Base-by-base conservation (phyloP, 2,113 vertebrate genomes). In the Platichthys flesus region DNA sequence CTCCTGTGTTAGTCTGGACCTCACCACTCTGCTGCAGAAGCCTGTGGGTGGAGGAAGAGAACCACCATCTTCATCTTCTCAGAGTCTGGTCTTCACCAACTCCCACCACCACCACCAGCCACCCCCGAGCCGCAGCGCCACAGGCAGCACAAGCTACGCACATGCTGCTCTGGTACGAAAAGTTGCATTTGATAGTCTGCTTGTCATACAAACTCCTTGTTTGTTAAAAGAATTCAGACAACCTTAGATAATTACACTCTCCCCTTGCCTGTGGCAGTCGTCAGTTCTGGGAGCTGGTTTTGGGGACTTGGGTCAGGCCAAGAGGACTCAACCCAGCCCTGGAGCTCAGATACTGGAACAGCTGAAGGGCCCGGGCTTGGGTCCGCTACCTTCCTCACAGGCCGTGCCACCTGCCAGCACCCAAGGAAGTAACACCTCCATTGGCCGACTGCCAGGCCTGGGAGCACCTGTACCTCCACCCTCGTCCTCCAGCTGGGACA, bases 31-130 rank as follows among this genome's bases (percentile, higher is more conserved):
- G 83, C 95, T 99, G 86, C 98, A 97, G 88, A 98, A 97, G 78
- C 95, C 97, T 0, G 86, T 92, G 51, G 84, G 84, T 73, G 89
- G 90, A 92, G 74, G 76, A 81, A 78, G 94, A 94, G 89, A 98
- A 80, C 54, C 92, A 54, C 45, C 96, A 20, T 79, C 88, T 35
- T 86, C 96, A 49, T 95, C 97, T 76, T 89, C 95, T 49, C 97
- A 97, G 91, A 96, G 96, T 63, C 90, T 99, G 75, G 95, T 99
- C 67, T 99, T 99, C 92, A 99, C 97, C 23, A 99, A 98, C 93
- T 99, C 97, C 87, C 97, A 98, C 90, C 94, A 94, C 78, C 87
- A 95, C 83, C 91, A 81, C 76, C 85, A 86, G 76, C 85, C 21
- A 4, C 78, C 83, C 20, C 86, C 91, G 3, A 90, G 95, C 86